Base-by-base conservation (phyloP, 2,797 vertebrate species). In the Jordanella pulchra region DNA sequence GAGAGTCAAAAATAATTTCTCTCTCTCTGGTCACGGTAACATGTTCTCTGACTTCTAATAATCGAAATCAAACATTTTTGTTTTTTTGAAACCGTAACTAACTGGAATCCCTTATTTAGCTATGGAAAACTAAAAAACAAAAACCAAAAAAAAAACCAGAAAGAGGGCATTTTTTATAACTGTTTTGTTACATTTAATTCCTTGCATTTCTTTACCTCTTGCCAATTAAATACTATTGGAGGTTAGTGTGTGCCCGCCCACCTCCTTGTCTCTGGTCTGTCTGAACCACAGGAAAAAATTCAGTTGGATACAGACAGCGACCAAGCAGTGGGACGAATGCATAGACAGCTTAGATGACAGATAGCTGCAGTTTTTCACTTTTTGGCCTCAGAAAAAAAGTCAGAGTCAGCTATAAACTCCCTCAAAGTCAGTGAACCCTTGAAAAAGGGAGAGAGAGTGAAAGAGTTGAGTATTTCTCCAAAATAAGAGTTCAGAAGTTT, bases 401-500 rank as follows among this genome's bases (percentile, higher is more conserved):
- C 47, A 44, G 35, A 77, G 75, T 85, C 84, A 87, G 81, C 75
- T 84, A 73, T 85, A 90, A 90, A 87, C 44, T 79, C 72, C 80
- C 71, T 17, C 9, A 74, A 82, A 88, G 77, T 87, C 32, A 28
- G 68, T 83, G 76, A 72, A 82, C 65, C 76, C 69, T 84, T 75
- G 77, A 80, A 66, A 64, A 67, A 50, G 18, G 56, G 45, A 74
- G 67, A 10, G 15, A 75, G 66, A 78, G 65, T 13, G 44, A 78
- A 80, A 75, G 67, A 85, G 73, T 82, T 61, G 71, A 71, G 48
- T 44, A n/a, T 86, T 85, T 85, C 80, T 88, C 69, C 69, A 87
- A 88, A 88, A 79, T 86, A 89, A 79, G 81, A 63, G 80, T 84
- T 89, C 61, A 74, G 84, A 86, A 91, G 90, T 89, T 86, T 89